phyloP scores from a whole-genome alignment of 2,113 vertebrate genomes.

The Dunckerocampus dactyliophorus region DNA sequence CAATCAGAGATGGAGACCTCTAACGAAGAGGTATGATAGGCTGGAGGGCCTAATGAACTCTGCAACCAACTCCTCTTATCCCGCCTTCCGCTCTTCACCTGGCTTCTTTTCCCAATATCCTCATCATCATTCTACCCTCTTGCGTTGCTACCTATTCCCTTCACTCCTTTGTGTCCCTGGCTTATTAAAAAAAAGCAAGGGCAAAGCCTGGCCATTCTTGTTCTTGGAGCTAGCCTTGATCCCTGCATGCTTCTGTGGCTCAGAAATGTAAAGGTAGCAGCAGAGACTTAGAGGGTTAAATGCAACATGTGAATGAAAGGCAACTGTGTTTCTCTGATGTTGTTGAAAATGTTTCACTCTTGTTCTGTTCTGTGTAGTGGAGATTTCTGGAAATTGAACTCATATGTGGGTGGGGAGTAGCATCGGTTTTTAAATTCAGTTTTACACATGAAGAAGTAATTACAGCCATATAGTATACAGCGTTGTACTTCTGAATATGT shows the following conservation, averaged over 20 bases:
- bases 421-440: too few relatives aligned
- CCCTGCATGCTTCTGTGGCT: background rate
- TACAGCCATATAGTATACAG: too few relatives aligned
- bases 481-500: too few relatives aligned
- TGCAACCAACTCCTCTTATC: slow-evolving; percentile 43
- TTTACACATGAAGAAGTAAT: too few relatives aligned
- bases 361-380: background rate
- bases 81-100: slow-evolving; percentile 44
- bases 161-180: slow-evolving; percentile 39
- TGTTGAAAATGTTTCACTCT: background rate
- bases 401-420: too few relatives aligned
- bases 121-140: slow-evolving; percentile 40
- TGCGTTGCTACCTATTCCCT: slow-evolving; percentile 30
- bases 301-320: slow-evolving; percentile 22
- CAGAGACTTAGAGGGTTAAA: slow-evolving; percentile 6
- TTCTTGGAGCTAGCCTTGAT: slow-evolving; percentile 17
- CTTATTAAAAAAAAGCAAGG: slow-evolving; percentile 56
- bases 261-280: background rate
- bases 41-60: slow-evolving; percentile 49
- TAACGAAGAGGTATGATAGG: slow-evolving; percentile 56
- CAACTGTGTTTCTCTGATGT: slow-evolving; percentile 1
- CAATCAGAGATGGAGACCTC: slow-evolving; percentile 65
- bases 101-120: slow-evolving; percentile 37
- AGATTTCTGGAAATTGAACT: too few relatives aligned
- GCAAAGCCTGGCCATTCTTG: slow-evolving; percentile 38